phyloP scores from a whole-genome alignment of 2,113 vertebrate genomes.

The Myrmophylax atrothorax region DNA sequence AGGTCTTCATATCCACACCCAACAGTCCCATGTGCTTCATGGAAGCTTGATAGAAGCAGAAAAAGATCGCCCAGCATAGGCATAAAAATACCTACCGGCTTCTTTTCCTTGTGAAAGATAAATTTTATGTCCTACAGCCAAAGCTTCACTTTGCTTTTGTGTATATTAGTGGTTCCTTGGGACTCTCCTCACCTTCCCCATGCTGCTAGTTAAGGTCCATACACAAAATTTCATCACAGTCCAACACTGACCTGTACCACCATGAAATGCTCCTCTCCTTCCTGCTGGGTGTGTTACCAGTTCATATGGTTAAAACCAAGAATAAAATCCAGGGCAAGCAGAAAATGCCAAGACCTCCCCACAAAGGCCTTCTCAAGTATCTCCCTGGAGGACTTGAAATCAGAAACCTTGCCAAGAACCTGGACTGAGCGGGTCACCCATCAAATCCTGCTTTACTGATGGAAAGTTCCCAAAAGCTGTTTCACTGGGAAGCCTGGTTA shows the following conservation, averaged over 20 bases:
- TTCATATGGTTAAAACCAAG: not conserved
- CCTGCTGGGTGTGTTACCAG: not conserved
- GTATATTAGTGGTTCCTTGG: not conserved
- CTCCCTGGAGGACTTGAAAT: not conserved
- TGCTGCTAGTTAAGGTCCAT: not conserved
- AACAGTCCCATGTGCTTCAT: rapidly evolving
- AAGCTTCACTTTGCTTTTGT: not conserved
- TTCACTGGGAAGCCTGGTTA: not conserved
- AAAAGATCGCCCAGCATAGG: not conserved
- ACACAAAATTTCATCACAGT: not conserved
- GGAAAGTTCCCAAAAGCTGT: conserved; percentile 29
- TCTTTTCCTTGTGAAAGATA: not conserved
- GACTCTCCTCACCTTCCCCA: not conserved
- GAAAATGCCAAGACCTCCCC: not conserved
- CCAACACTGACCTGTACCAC: not conserved
- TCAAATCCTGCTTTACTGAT: not conserved
- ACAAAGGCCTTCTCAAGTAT: not conserved
- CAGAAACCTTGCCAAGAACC: conserved; percentile 9
- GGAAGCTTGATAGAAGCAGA: not conserved
- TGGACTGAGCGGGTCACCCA: not conserved
- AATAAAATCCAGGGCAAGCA: not conserved
- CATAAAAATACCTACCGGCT: rapidly evolving
- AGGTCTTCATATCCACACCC: not conserved
- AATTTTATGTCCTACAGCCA: not conserved
- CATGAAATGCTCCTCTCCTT: not conserved